Conservation (phyloP, 1,140 invertebrate species). For the Papilio aristodemus region DNA sequence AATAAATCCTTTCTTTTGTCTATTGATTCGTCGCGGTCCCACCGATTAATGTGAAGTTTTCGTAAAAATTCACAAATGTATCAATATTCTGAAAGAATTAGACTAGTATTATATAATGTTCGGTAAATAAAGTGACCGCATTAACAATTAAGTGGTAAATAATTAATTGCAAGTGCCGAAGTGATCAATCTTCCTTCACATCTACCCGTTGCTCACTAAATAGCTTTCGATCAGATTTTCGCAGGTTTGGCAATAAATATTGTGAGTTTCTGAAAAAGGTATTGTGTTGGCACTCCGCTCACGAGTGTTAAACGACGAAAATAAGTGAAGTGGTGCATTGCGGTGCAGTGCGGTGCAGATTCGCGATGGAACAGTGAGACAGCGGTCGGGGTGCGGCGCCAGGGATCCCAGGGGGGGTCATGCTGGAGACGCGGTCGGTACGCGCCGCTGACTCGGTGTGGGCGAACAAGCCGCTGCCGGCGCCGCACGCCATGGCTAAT, state of each 20-base stretch:
- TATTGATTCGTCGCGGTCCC: slow-evolving; percentile 78
- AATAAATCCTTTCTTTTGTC: slow-evolving; percentile 71
- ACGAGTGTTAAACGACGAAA: slow-evolving; percentile 34
- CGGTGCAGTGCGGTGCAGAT: slow-evolving; percentile 58
- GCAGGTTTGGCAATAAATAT: slow-evolving; percentile 68
- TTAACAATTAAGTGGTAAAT: slow-evolving; percentile 34
- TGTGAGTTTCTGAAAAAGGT: slow-evolving; percentile 48
- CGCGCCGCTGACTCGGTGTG: slow-evolving; percentile 79
- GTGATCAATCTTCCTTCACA: slow-evolving; percentile 48
- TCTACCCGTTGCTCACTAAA: slow-evolving; percentile 52
- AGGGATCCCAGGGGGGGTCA: slow-evolving; percentile 66
- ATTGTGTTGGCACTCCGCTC: neutral
- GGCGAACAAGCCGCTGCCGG: slow-evolving; percentile 79
- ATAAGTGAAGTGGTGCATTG: slow-evolving; percentile 59
- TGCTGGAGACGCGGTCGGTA: slow-evolving; percentile 80
- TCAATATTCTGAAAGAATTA: slow-evolving; percentile 54
- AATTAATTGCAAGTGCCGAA: slow-evolving; percentile 22
- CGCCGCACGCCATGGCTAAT: slow-evolving; percentile 80
- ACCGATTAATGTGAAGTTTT: slow-evolving; percentile 71
- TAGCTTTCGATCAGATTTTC: slow-evolving; percentile 72
- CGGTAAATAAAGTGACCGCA: slow-evolving; percentile 37
- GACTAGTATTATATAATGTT: slow-evolving; percentile 42
- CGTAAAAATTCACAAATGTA: slow-evolving; percentile 58
- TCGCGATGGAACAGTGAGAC: slow-evolving; percentile 66
- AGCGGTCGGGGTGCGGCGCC: slow-evolving; percentile 45